phyloP scores from a whole-genome alignment of 2,797 vertebrate genomes.

The Propithecus perrieri region DNA sequence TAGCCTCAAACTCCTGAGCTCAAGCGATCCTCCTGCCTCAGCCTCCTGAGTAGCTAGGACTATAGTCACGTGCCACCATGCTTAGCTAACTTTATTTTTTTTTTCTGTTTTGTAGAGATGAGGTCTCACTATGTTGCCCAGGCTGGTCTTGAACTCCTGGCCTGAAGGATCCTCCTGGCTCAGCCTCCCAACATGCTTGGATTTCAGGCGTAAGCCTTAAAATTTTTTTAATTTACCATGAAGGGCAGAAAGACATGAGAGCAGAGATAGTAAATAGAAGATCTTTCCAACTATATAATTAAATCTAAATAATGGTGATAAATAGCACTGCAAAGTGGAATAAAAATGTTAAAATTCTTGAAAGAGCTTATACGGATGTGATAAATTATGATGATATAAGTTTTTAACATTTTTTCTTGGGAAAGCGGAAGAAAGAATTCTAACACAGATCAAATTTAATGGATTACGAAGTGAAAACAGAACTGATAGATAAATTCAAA shows the following conservation, averaged over 20 bases:
- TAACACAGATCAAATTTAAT: background rate
- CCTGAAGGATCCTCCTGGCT: background rate
- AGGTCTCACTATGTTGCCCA: background rate
- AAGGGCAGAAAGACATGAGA: too few relatives aligned
- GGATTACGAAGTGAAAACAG: background rate
- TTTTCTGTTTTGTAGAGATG: background rate
- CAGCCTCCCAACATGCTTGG: background rate
- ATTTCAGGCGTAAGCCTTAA: background rate
- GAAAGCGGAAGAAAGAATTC: background rate
- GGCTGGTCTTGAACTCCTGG: background rate
- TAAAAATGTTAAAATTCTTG: background rate
- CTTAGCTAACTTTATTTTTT: background rate
- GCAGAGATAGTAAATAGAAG: fast-evolving
- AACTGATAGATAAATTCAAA: background rate
- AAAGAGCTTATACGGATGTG: too few relatives aligned
- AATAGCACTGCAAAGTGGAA: background rate
- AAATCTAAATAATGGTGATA: background rate
- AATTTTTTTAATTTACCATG: background rate
- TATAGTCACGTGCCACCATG: background rate
- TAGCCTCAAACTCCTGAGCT: background rate
- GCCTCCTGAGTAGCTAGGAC: background rate
- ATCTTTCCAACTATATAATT: background rate
- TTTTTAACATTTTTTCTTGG: background rate
- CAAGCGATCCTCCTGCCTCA: background rate
- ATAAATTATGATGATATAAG: too few relatives aligned